Conservation (phyloP, 2,113 vertebrate genomes). For the Rhabdomys dilectus region DNA sequence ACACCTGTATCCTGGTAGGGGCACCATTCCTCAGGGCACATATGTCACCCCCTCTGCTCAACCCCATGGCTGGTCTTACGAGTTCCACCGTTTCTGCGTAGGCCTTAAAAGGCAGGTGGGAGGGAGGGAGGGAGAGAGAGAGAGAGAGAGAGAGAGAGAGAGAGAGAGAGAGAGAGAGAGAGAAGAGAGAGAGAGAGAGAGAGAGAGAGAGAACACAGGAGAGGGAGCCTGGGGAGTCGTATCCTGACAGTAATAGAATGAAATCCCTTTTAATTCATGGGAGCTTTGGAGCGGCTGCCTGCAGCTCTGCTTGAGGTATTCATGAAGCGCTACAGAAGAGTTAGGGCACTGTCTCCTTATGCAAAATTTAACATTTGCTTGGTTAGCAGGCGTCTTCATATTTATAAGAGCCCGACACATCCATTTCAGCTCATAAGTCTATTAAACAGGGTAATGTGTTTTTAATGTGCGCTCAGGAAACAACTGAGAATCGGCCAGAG, state of each 20-base stretch:
- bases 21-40: rapidly evolving
- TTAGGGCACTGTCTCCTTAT: slow-evolving; percentile 35
- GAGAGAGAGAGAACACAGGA: not conserved
- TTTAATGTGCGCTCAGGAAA: slow-evolving; percentile 70
- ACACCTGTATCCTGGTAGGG: not conserved
- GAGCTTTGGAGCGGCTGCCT: slow-evolving; percentile 1
- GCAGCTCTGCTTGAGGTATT: slow-evolving; percentile 51
- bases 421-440: slow-evolving; percentile 50
- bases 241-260: slow-evolving; percentile 26
- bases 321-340: slow-evolving; percentile 61
- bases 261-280: slow-evolving; percentile 47
- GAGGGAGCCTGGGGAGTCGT: not conserved
- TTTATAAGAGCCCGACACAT: slow-evolving; percentile 33
- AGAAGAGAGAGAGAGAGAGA: not conserved
- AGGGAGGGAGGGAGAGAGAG: not conserved
- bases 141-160: not conserved
- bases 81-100: not conserved
- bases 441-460: slow-evolving; percentile 67
- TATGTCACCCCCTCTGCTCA: not conserved
- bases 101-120: not conserved
- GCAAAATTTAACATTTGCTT: slow-evolving; percentile 33
- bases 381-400: not conserved
- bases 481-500: slow-evolving; percentile 37
- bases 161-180: not conserved
- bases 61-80: rapidly evolving